Conservation (phyloP, 2,888 invertebrate genomes). For the Lasioglossum marginatum region DNA sequence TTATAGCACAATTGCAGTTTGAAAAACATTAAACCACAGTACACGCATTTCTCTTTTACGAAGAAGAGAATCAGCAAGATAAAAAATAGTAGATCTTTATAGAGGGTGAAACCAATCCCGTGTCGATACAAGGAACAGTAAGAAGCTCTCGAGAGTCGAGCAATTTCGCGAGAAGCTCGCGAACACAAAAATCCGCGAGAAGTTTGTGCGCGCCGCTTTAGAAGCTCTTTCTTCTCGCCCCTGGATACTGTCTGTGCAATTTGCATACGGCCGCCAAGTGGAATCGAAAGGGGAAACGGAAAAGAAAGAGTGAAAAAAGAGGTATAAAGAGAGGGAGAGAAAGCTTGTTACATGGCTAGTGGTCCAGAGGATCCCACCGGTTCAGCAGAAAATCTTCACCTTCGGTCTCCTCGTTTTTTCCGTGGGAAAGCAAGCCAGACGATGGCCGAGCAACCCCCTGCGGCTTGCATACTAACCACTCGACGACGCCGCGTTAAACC, state of each 20-base stretch:
- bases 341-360: constrained; percentile 19
- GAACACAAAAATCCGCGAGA: constrained; percentile 9
- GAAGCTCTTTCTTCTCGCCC: constrained; percentile 11
- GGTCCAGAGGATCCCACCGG: constrained; percentile 19
- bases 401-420: constrained; percentile 27
- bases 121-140: neutral
- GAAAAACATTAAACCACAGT: neutral
- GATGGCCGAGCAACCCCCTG: constrained; percentile 60
- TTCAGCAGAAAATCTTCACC: constrained; percentile 44
- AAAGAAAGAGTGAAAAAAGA: neutral
- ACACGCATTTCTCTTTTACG: neutral
- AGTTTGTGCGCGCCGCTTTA: constrained; percentile 2
- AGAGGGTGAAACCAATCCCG: neutral
- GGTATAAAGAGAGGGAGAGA: neutral
- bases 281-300: constrained; percentile 9
- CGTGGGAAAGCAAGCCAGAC: constrained; percentile 53
- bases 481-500: constrained; percentile 74
- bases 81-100: neutral
- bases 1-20: neutral
- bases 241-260: neutral
- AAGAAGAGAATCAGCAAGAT: neutral
- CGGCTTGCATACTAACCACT: constrained; percentile 76
- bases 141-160: neutral
- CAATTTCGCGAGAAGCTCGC: neutral
- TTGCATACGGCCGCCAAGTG: constrained; percentile 25